These are phyloP conservation scores for Netelia virgata DNA, from an alignment of 2,888 invertebrate genomes.

Conservation along the genomic window DNA sequence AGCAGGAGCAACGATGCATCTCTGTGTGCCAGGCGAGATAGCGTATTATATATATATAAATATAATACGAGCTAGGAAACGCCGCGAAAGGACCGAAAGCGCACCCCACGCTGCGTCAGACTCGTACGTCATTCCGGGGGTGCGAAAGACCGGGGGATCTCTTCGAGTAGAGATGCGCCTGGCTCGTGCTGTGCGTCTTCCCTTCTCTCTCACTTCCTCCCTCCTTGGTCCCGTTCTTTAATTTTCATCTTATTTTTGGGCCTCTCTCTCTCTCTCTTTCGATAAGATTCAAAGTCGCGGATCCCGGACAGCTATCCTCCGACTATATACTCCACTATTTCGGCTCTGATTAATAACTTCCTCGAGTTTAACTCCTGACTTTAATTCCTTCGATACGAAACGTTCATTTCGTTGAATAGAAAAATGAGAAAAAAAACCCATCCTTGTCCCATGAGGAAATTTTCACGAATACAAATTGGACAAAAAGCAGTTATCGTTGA, in stretches of 20 bases:
- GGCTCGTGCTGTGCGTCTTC: slow-evolving; percentile 69
- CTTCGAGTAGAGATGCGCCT: slow-evolving; percentile 46
- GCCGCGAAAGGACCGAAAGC: slow-evolving; percentile 65
- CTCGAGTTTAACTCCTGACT: slow-evolving; percentile 53
- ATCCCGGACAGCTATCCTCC: slow-evolving; percentile 37
- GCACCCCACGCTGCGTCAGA: slow-evolving; percentile 80
- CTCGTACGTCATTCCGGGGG: slow-evolving; percentile 81
- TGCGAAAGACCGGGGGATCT: slow-evolving; percentile 75
- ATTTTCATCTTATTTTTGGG: slow-evolving; percentile 58
- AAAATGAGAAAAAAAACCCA: background rate
- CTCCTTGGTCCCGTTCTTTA: slow-evolving; percentile 56
- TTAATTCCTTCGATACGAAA: slow-evolving; percentile 23
- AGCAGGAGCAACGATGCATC: slow-evolving; percentile 47
- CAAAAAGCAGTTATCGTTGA: slow-evolving; percentile 8
- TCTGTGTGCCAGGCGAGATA: background rate
- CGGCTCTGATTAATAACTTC: slow-evolving; percentile 64
- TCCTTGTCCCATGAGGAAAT: slow-evolving; percentile 8
- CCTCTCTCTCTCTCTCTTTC: slow-evolving; percentile 24
- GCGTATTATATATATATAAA: background rate
- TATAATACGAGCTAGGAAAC: slow-evolving; percentile 28
- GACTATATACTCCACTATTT: slow-evolving; percentile 25
- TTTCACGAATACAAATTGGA: slow-evolving; percentile 30
- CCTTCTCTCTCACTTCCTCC: slow-evolving; percentile 44
- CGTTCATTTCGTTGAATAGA: slow-evolving; percentile 14
- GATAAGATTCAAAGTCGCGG: slow-evolving; percentile 18